phyloP scores from a whole-genome alignment of 2,797 vertebrate genomes.

The Pogoniulus pusillus region DNA sequence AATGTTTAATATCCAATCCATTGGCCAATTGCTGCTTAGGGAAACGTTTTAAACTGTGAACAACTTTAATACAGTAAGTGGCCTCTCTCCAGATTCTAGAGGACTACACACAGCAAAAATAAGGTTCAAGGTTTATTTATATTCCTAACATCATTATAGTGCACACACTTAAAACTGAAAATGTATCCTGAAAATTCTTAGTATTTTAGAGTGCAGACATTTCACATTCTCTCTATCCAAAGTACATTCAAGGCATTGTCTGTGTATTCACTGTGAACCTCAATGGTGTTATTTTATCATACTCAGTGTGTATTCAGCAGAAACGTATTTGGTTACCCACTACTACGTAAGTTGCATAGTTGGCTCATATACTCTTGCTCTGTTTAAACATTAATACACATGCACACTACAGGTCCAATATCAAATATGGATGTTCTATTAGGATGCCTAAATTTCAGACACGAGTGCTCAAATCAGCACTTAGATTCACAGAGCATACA shows the following conservation, averaged over 20 bases:
- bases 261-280: not conserved
- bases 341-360: not conserved
- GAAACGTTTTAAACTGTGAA: not conserved
- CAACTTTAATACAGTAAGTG: not conserved
- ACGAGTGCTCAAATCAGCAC: constrained; percentile 1
- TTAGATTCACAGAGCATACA: constrained; percentile 2
- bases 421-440: constrained; percentile 37
- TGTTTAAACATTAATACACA: constrained; percentile 7
- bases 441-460: constrained; percentile 3
- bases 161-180: not conserved
- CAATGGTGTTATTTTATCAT: not conserved
- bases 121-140: not conserved
- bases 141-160: not conserved
- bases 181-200: not conserved
- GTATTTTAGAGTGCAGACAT: not conserved
- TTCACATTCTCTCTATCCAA: not conserved
- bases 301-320: not conserved
- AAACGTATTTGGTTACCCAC: not conserved
- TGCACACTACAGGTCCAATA: not conserved
- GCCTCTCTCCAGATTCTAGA: not conserved
- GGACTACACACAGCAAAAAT: not conserved
- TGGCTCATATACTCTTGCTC: not conserved
- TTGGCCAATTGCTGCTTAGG: constrained; percentile 4
- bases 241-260: not conserved
- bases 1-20: constrained; percentile 35